Evolutionary conservation across 2,797 vertebrate genomes (phyloP), one percentile per base, ranked within the genome.

Genomic region (Pseudochromis fuscus): DNA sequence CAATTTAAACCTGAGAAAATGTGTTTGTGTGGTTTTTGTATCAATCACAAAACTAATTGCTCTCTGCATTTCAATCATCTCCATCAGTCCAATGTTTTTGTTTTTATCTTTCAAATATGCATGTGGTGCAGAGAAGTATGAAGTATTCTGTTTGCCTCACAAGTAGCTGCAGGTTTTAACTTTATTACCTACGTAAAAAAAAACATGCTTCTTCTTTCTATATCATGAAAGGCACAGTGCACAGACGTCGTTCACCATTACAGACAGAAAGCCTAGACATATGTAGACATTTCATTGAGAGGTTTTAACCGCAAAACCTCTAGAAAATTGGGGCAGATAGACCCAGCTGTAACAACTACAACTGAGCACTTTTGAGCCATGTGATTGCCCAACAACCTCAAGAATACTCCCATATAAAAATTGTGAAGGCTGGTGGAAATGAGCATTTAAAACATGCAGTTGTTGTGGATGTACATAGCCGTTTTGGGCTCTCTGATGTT

Each of bases 251-350:
- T 67, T 55, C 52, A n/a, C 67, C 49, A 49, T 53, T 59, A 81
- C n/a, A 80, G 44, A 70, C 56, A 35, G 27, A 74, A 77, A 83
- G 72, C 67, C 77, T 75, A 92, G 86, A 90, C 86, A 46, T 33
- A 46, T 69, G 62, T 30, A 67, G 37, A 68, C 38, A 10, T 83
- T 85, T 85, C 58, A 78, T 56, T 62, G 55, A 64, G 40, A 65
- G 67, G 49, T 77, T 77, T 65, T 31, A 77, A 88, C 90, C 87
- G 73, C 89, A 86, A 83, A 84, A 83, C 64, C 78, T 80, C 69
- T 49, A 75, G 72, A 80, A 82, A 87, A 82, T 56, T 57, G 38
- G 51, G 48, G 49, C 59, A 81, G 72, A 76, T 84, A 82, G 73
- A 77, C 66, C 33, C 50, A 23, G 59, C 48, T 80, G 24, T 75